Conservation (phyloP, 2,888 invertebrate genomes). For the Cerceris rybyensis region DNA sequence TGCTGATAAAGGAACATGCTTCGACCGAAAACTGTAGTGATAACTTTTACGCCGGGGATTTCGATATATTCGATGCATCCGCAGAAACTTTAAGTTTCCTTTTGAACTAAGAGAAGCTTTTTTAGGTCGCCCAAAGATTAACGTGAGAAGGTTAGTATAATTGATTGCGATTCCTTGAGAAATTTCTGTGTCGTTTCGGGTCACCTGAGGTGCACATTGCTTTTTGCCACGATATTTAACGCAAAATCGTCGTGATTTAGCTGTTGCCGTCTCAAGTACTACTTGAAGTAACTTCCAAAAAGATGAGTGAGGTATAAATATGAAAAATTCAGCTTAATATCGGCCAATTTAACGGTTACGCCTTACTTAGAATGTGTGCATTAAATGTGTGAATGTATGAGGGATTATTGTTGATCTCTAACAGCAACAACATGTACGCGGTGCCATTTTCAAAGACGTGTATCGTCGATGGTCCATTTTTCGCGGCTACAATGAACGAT, state of each 20-base stretch:
- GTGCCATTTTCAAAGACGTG: background rate
- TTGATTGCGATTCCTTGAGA: background rate
- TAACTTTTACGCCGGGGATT: background rate
- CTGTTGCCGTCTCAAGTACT: slow-evolving; percentile 9
- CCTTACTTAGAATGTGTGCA: slow-evolving; percentile 44
- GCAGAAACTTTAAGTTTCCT: background rate
- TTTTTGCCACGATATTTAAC: background rate
- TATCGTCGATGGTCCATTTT: background rate
- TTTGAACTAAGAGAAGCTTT: background rate
- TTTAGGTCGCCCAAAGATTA: slow-evolving; percentile 8
- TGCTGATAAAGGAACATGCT: no score
- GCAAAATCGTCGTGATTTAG: slow-evolving; percentile 1
- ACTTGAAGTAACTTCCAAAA: slow-evolving; percentile 32
- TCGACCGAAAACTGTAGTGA: no score
- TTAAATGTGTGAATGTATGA: slow-evolving; percentile 57
- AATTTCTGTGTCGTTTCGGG: background rate
- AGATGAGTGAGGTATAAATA: slow-evolving; percentile 50
- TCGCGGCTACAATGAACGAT: background rate
- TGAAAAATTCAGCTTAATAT: slow-evolving; percentile 9
- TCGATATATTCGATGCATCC: background rate
- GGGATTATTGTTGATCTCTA: slow-evolving; percentile 9
- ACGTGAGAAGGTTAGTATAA: slow-evolving; percentile 5
- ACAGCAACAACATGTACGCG: background rate
- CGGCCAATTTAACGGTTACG: slow-evolving; percentile 25
- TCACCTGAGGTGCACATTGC: background rate